Percentiles rank a stretch among this genome's conserved stretches.
phyloP scores from a whole-genome alignment of 2,888 invertebrate species.

The Ethmia dodecea region DNA sequence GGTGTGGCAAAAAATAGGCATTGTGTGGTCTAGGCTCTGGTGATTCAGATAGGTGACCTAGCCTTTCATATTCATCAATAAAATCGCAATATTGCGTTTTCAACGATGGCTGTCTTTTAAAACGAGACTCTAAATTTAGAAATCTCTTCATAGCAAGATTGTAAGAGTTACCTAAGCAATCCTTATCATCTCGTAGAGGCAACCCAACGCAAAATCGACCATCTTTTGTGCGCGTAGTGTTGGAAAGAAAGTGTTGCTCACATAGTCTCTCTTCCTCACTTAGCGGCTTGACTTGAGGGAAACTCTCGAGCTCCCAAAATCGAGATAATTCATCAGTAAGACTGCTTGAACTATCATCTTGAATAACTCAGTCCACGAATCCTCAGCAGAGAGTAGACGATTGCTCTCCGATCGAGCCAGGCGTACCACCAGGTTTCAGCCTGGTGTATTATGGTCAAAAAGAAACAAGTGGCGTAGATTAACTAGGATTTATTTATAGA shows the following conservation, averaged over 20 bases:
- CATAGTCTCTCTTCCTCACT: slow-evolving; percentile 15
- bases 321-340: too few species aligned
- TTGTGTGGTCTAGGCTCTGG: neutral
- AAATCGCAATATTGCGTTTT: slow-evolving; percentile 6
- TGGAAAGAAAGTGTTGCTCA: slow-evolving; percentile 14
- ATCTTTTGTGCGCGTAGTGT: slow-evolving; percentile 9
- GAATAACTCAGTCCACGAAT: too few species aligned
- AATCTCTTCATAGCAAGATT: slow-evolving; percentile 5
- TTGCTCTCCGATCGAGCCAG: too few species aligned
- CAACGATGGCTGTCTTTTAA: slow-evolving; percentile 5
- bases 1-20: slow-evolving; percentile 5
- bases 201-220: slow-evolving; percentile 18
- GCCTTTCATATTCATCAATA: slow-evolving; percentile 3
- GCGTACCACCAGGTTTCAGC: too few species aligned
- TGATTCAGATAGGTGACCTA: slow-evolving; percentile 3
- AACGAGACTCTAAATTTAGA: slow-evolving; percentile 8
- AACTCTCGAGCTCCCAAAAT: slow-evolving; percentile 19
- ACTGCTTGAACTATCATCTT: too few species aligned
- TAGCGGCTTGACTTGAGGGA: slow-evolving; percentile 6
- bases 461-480: too few species aligned
- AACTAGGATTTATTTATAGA: too few species aligned
- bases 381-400: too few species aligned
- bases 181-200: slow-evolving; percentile 14
- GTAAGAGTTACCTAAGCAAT: slow-evolving; percentile 12
- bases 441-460: too few species aligned